phyloP scores from a whole-genome alignment of 2,888 invertebrate species.

The Phyllotreta striolata region DNA sequence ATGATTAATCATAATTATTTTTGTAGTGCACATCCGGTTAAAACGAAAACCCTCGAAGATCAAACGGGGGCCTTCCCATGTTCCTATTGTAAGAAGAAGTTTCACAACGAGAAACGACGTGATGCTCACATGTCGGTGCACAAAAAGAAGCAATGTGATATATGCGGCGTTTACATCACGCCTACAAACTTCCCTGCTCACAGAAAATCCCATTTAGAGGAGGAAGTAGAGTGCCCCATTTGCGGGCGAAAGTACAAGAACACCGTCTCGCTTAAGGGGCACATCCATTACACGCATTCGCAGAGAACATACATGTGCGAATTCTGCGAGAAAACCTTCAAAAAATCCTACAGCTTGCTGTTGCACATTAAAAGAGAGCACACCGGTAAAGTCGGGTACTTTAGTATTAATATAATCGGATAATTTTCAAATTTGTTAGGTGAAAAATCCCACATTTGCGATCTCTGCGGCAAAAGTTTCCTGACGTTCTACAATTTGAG shows the following conservation, averaged over 20 bases:
- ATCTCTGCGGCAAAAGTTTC: conserved; percentile 47
- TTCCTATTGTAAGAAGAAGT: conserved; percentile 44
- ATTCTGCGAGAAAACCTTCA: conserved; percentile 45
- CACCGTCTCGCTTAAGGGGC: conserved; percentile 48
- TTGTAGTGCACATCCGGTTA: conserved; percentile 26
- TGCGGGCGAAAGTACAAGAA: conserved; percentile 53
- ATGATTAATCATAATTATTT: conserved; percentile 3
- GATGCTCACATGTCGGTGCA: conserved; percentile 49
- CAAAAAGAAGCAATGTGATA: conserved; percentile 50
- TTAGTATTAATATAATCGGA: not conserved
- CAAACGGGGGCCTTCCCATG: conserved; percentile 35
- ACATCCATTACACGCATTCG: conserved; percentile 49
- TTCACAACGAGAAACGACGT: conserved; percentile 37
- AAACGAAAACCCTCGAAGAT: conserved; percentile 19
- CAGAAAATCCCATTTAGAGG: conserved; percentile 49
- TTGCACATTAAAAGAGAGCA: conserved; percentile 49
- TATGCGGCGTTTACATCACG: conserved; percentile 50
- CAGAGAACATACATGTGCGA: conserved; percentile 45
- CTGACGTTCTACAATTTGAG: conserved; percentile 45
- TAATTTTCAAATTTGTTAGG: conserved; percentile 38
- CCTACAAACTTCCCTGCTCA: conserved; percentile 52
- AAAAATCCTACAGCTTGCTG: conserved; percentile 46
- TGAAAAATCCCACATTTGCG: conserved; percentile 48
- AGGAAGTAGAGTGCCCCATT: conserved; percentile 53
- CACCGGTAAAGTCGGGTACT: conserved; percentile 34